phyloP scores from a whole-genome alignment of 2,888 invertebrate species.

The Philopedon plagiatum region DNA sequence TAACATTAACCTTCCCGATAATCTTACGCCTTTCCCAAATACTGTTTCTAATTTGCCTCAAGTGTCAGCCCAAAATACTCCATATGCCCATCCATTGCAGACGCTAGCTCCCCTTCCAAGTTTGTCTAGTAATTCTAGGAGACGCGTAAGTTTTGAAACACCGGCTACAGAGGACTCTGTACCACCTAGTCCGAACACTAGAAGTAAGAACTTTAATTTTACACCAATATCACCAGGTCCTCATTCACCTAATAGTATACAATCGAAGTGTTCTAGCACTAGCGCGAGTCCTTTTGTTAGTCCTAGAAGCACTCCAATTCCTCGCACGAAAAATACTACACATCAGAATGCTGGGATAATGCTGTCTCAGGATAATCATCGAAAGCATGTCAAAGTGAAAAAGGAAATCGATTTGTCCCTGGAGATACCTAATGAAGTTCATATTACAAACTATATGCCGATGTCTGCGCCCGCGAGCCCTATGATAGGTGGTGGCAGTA shows the following conservation, averaged over 20 bases:
- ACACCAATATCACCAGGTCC: conserved; percentile 89
- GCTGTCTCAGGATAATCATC: conserved; percentile 46
- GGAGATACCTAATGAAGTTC: conserved; percentile 56
- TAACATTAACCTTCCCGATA: conserved; percentile 18
- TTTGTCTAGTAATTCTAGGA: conserved; percentile 57
- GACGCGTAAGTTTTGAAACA: conserved; percentile 75
- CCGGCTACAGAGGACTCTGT: conserved; percentile 61
- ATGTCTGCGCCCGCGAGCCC: conserved; percentile 83
- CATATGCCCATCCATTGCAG: conserved; percentile 42
- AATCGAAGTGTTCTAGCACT: conserved; percentile 76
- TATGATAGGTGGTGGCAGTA: conserved; percentile 61
- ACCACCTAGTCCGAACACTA: conserved; percentile 83
- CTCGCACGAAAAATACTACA: conserved; percentile 75
- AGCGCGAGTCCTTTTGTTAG: conserved; percentile 87
- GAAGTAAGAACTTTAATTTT: conserved; percentile 86
- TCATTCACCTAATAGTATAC: conserved; percentile 72
- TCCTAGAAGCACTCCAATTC: conserved; percentile 79
- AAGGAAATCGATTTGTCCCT: conserved; percentile 62
- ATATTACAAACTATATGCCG: conserved; percentile 69
- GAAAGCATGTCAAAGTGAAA: conserved; percentile 59
- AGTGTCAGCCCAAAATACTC: conserved; percentile 35
- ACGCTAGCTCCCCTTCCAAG: conserved; percentile 35
- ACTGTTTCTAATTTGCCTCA: conserved; percentile 38
- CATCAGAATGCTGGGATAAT: conserved; percentile 69
- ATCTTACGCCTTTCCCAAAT: conserved; percentile 23